Base-by-base conservation (phyloP, 2,113 vertebrate genomes). In the Capreolus pygargus region DNA sequence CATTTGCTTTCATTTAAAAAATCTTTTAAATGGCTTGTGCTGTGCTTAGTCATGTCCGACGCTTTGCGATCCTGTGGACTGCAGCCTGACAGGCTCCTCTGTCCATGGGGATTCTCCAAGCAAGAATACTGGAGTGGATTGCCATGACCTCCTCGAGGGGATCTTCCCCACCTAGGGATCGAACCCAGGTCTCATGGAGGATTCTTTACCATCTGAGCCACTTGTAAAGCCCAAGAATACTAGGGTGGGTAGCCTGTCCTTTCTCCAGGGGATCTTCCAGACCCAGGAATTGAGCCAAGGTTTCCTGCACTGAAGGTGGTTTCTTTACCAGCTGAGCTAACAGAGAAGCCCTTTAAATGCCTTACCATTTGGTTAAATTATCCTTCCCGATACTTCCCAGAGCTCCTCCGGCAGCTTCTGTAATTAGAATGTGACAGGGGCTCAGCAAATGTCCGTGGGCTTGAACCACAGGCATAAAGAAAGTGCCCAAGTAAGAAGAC, bases 1-100 rank as follows among this genome's bases (percentile, higher is more conserved):
- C 16, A 43, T 74, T 84, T 82, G 84, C 15, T 86, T 89, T 95
- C 7, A 52, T 76, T 84, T 54, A 52, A 86, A 27, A 96, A 95
- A 36, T 14, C 33, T 86, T 55, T 87, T 87, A 70, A 79, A 64
- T 82, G 10, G 54, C 25, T 97, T 70, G 64, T 36, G n/a, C 64
- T 70, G 64, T 36, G 64, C 64, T 70, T n/a, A 70, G n/a, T 70
- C 64, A 70, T 21, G n/a, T 70, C 17, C n/a, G 0, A 70, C 64
- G 9, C n/a, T 70, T 36, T 36, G n/a, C 0, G 2, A 36, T 9
- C n/a, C 17, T 0, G n/a, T 70, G 64, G 64, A 36, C 64, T 70
- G 17, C n/a, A 70, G n/a, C n/a, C n/a, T 36, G n/a, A n/a, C 64
- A 70, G 64, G 9, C 17, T 36, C 64, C 64, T 70, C n/a, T 36